Percentiles rank a stretch among this genome's conserved stretches.
Conservation (phyloP, 1,140 invertebrate genomes). For the Vollenhovia emeryi region DNA sequence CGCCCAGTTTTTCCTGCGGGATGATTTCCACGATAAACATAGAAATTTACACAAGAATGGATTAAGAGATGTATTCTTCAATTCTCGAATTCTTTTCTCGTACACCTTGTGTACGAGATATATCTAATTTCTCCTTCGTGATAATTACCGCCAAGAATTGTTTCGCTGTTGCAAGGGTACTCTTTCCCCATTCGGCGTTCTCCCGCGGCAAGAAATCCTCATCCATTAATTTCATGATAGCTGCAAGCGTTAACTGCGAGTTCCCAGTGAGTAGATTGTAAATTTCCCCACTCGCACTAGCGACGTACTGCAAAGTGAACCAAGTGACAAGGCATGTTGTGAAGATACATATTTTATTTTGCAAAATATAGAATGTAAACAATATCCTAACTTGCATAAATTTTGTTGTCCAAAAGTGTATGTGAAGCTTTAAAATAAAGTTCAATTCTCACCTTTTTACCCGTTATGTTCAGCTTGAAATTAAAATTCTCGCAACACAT, state of each 20-base stretch:
- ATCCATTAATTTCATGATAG: slow-evolving; percentile 89
- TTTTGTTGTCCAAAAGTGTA: background rate
- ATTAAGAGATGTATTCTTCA: background rate
- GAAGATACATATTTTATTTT: background rate
- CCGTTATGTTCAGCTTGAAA: slow-evolving; percentile 88
- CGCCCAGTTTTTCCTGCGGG: slow-evolving; percentile 89
- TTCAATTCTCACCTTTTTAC: slow-evolving; percentile 86
- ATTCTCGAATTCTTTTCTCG: background rate
- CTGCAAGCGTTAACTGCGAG: slow-evolving; percentile 88
- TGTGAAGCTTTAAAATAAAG: background rate
- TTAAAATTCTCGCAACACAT: slow-evolving; percentile 89
- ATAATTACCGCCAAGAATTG: slow-evolving; percentile 87
- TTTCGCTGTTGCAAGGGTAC: slow-evolving; percentile 86
- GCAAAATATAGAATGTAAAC: background rate
- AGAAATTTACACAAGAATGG: background rate
- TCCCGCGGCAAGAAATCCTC: slow-evolving; percentile 88
- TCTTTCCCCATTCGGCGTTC: slow-evolving; percentile 88
- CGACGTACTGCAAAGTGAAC: slow-evolving; percentile 74
- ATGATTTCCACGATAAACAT: slow-evolving; percentile 7
- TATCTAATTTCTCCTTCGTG: background rate
- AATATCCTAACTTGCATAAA: background rate
- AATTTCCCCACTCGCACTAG: slow-evolving; percentile 79
- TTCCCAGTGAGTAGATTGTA: slow-evolving; percentile 78
- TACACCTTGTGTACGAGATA: background rate
- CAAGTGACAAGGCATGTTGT: background rate